Evolutionary conservation across 2,797 vertebrate genomes (phyloP).

Genomic region (Onychomys torridus): DNA sequence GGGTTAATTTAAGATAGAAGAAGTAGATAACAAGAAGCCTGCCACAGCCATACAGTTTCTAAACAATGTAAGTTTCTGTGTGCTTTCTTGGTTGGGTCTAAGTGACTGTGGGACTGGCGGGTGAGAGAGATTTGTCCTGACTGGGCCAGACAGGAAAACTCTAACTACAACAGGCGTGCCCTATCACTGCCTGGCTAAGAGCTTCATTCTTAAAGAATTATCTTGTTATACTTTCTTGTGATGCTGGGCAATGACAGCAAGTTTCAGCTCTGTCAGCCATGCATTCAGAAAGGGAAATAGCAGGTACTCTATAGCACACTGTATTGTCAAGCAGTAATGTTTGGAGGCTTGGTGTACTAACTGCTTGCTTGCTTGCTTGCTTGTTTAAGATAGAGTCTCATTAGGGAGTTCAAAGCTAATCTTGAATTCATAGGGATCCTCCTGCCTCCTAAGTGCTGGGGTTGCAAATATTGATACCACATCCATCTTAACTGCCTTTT

Average conservation of each 20-base stretch:
- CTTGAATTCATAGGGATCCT: neutral
- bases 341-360: neutral
- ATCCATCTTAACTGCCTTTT: neutral
- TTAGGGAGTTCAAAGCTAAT: neutral
- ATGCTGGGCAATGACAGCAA: neutral
- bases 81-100: too few species aligned
- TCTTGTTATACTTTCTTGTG: neutral
- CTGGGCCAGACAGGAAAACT: too few species aligned
- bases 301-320: neutral
- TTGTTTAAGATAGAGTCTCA: neutral
- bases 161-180: too few species aligned
- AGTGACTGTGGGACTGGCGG: too few species aligned
- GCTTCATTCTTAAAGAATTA: neutral
- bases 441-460: neutral
- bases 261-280: neutral
- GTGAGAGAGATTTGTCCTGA: too few species aligned
- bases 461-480: neutral
- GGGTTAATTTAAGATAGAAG: too few species aligned
- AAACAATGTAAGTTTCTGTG: too few species aligned
- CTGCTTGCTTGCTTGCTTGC: neutral
- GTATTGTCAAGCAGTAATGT: neutral
- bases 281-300: neutral
- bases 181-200: too few species aligned
- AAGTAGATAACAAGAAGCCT: too few species aligned
- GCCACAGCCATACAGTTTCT: too few species aligned